Evolutionary conservation across 2,113 vertebrate genomes (phyloP).

Genomic region (Mastomys natalensis): DNA sequence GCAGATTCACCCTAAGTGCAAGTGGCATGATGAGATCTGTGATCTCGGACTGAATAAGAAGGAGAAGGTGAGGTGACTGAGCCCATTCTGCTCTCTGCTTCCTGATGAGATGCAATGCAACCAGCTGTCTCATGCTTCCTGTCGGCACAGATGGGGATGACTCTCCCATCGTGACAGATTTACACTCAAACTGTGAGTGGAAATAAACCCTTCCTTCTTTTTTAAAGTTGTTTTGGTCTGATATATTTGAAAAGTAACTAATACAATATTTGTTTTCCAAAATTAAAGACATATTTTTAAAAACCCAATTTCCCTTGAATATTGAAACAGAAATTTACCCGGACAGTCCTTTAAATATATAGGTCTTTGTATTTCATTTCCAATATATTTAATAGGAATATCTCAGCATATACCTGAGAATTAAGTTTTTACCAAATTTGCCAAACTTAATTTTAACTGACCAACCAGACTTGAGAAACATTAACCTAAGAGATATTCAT

Average conservation of each 20-base stretch:
- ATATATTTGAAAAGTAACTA: not conserved
- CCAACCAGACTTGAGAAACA: constrained; percentile 12
- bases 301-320: constrained; percentile 28
- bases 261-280: constrained; percentile 7
- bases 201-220: not conserved
- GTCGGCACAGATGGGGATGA: too few species aligned
- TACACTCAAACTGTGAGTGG: not conserved
- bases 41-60: not conserved
- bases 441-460: constrained; percentile 16
- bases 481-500: not conserved
- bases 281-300: constrained; percentile 16
- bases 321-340: not conserved
- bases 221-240: not conserved
- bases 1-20: too few species aligned
- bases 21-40: not conserved
- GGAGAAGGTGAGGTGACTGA: not conserved
- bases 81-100: not conserved
- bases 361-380: not conserved
- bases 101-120: not conserved
- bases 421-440: constrained; percentile 46
- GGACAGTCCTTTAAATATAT: not conserved
- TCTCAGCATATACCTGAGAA: not conserved
- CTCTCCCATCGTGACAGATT: not conserved
- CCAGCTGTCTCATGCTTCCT: not conserved
- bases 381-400: not conserved